These are phyloP conservation scores for Hystrix cristata DNA, from an alignment of 2,113 vertebrate genomes.

Conservation along the genomic window DNA sequence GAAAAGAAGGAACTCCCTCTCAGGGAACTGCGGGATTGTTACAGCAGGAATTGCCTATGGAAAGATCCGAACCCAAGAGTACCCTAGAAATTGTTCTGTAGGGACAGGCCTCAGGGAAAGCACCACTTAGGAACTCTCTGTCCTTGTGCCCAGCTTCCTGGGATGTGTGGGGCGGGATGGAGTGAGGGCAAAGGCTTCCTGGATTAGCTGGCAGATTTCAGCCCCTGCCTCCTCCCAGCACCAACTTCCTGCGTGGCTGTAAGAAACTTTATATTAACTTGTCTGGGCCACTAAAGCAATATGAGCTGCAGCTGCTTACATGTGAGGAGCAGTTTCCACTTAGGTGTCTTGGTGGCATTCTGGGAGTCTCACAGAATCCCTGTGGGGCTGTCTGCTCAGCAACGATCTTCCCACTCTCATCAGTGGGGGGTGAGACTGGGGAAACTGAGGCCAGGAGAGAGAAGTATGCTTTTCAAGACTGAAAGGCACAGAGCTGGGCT, in stretches of 20 bases:
- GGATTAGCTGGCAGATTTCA: background rate
- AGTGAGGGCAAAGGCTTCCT: background rate
- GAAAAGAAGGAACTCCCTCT: accelerated
- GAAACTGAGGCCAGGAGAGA: background rate
- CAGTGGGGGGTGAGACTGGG: too few species aligned
- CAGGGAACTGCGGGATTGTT: background rate
- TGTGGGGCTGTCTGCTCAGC: accelerated
- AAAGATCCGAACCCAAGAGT: too few species aligned
- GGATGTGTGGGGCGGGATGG: background rate
- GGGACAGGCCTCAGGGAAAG: background rate
- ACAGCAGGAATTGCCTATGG: background rate
- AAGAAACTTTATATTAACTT: background rate
- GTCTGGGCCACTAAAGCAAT: background rate
- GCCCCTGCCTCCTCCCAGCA: background rate
- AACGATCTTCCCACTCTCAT: background rate
- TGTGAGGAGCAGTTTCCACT: background rate
- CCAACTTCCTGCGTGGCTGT: background rate
- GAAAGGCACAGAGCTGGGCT: background rate
- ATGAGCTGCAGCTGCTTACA: background rate
- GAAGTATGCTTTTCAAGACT: background rate
- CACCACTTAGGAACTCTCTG: background rate
- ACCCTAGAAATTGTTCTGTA: background rate
- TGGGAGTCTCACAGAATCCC: background rate
- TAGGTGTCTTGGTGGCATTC: background rate
- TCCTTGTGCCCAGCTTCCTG: background rate